These are phyloP conservation scores for Cyprinodon diabolis DNA, from an alignment of 2,797 vertebrate genomes.

Conservation along the genomic window DNA sequence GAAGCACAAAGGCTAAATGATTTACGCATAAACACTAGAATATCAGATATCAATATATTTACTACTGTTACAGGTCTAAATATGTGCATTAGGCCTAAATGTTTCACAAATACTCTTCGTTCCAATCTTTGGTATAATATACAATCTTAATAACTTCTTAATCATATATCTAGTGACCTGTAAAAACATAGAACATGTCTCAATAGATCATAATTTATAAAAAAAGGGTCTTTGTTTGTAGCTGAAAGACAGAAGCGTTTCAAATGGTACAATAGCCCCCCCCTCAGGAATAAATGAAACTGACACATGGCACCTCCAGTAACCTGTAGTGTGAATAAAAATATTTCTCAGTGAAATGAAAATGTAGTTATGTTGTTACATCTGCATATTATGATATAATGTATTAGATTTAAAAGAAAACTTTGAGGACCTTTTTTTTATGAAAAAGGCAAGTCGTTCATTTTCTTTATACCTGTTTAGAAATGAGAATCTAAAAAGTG, in stretches of 20 bases:
- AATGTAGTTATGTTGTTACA: too few relatives aligned
- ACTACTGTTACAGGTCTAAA: neutral
- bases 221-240: neutral
- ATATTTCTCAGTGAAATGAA: too few relatives aligned
- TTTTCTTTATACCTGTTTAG: neutral
- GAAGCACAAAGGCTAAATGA: neutral
- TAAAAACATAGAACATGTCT: neutral
- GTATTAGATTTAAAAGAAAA: neutral
- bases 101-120: neutral
- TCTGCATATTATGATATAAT: neutral
- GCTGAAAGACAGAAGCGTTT: slow-evolving; percentile 2
- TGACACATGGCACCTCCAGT: slow-evolving; percentile 16
- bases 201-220: neutral
- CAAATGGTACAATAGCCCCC: slow-evolving; percentile 73
- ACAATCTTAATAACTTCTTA: neutral
- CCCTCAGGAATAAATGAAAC: slow-evolving; percentile 67
- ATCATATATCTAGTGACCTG: neutral
- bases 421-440: neutral
- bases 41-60: neutral
- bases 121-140: neutral
- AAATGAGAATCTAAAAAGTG: neutral
- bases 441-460: neutral
- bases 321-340: neutral
- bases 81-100: neutral
- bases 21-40: neutral